Percentiles rank a stretch among this genome's conserved stretches.
phyloP scores from a whole-genome alignment of 2,797 vertebrate genomes.

The Carapus acus region DNA sequence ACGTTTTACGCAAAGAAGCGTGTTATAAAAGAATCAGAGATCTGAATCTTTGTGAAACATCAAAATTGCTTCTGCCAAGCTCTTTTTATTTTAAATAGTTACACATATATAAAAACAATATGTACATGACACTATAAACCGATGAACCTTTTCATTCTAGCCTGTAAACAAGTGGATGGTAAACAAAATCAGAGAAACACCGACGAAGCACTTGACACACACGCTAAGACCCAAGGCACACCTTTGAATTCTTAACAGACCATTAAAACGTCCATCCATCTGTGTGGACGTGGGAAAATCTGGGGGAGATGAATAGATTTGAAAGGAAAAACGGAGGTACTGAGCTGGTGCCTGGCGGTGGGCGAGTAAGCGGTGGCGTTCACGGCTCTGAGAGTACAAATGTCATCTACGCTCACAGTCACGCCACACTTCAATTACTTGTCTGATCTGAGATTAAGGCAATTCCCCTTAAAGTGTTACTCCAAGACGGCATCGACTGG shows the following conservation, averaged over 20 bases:
- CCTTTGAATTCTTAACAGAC: conserved; percentile 63
- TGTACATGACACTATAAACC: conserved; percentile 60
- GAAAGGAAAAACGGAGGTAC: conserved; percentile 53
- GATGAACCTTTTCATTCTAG: conserved; percentile 49
- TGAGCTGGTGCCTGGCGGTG: conserved; percentile 21
- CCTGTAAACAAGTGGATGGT: conserved; percentile 68
- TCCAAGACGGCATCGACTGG: too few species aligned
- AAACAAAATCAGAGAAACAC: conserved; percentile 61
- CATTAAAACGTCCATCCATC: conserved; percentile 49
- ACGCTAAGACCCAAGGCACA: conserved; percentile 70
- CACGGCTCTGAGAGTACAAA: conserved; percentile 29
- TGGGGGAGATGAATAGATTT: conserved; percentile 29
- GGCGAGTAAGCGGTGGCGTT: conserved; percentile 22
- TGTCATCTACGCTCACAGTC: neutral
- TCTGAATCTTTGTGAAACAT: conserved; percentile 18
- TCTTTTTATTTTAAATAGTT: conserved; percentile 66
- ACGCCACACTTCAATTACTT: too few species aligned
- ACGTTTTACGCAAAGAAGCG: too few species aligned
- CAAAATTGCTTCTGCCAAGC: conserved; percentile 35
- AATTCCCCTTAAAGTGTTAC: too few species aligned
- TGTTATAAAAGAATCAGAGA: too few species aligned
- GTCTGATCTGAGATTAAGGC: too few species aligned
- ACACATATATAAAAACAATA: conserved; percentile 64
- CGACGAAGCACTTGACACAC: conserved; percentile 53
- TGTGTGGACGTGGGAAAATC: conserved; percentile 21